A percentile compares a stretch with the other conserved stretches of the same genome.
Conservation (phyloP, 2,113 vertebrate genomes). For the Austrofundulus limnaeus region DNA sequence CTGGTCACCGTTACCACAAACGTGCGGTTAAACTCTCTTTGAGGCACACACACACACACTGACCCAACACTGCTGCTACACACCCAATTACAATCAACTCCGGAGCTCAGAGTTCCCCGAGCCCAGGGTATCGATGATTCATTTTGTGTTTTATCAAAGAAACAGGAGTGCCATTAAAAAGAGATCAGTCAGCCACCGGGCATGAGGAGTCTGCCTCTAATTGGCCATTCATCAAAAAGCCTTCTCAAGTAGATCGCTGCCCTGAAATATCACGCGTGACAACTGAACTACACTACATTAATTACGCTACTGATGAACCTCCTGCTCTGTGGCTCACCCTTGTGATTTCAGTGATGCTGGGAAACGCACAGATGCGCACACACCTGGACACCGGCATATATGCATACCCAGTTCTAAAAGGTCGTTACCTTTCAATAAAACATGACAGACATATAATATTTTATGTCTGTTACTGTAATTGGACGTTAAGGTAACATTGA, state of each 20-base stretch:
- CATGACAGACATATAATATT: no score
- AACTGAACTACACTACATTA: slow-evolving; percentile 73
- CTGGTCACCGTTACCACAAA: slow-evolving; percentile 34
- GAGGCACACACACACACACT: slow-evolving; percentile 9
- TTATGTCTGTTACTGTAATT: slow-evolving; percentile 11
- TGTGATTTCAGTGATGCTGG: slow-evolving; percentile 15
- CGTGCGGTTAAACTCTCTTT: slow-evolving; percentile 8
- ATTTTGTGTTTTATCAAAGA: slow-evolving; percentile 82
- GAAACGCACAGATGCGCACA: slow-evolving; percentile 15
- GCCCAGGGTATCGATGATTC: slow-evolving; percentile 76
- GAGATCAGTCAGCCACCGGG: slow-evolving; percentile 79
- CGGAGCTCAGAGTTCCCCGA: slow-evolving; percentile 47
- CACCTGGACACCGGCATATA: slow-evolving; percentile 35
- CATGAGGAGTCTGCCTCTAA: slow-evolving; percentile 74
- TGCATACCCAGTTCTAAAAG: background rate
- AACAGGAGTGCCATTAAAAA: slow-evolving; percentile 80
- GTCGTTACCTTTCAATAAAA: no score
- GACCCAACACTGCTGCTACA: slow-evolving; percentile 40
- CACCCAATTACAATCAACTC: slow-evolving; percentile 71
- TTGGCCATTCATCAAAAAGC: slow-evolving; percentile 82
- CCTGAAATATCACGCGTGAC: slow-evolving; percentile 72
- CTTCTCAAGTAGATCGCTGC: slow-evolving; percentile 69
- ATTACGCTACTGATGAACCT: slow-evolving; percentile 74
- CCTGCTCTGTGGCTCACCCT: slow-evolving; percentile 33
- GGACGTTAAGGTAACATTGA: slow-evolving; percentile 26